These are phyloP conservation scores for Leucoptera coffeella DNA, from an alignment of 2,888 invertebrate species.

Conservation along the genomic window DNA sequence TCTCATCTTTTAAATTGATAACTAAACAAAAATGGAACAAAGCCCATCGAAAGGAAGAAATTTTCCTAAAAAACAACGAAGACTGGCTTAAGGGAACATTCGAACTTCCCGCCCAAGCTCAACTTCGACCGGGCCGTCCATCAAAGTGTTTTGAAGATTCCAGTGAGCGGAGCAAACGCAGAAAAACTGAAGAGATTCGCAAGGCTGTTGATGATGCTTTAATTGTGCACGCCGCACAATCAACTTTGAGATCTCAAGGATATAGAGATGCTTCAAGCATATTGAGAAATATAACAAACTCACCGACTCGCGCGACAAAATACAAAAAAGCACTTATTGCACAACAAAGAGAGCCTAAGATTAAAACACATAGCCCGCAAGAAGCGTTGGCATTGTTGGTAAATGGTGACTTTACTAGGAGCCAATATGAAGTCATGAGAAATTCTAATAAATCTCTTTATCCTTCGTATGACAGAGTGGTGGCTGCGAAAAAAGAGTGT, in stretches of 20 bases:
- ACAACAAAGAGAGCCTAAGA: not conserved
- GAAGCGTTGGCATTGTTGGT: not conserved
- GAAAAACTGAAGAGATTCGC: constrained; percentile 5
- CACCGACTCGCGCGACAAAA: constrained; percentile 1
- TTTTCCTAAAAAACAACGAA: too few species aligned
- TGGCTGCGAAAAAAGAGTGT: constrained; percentile 6
- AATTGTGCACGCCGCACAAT: constrained; percentile 3
- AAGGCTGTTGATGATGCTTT: constrained; percentile 1
- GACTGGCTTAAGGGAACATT: constrained; percentile 6
- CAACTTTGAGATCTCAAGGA: not conserved
- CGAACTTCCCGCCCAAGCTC: constrained; percentile 4
- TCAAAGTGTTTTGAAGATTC: constrained; percentile 1
- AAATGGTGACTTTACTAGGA: constrained; percentile 3
- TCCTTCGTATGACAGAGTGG: not conserved
- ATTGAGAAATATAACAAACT: constrained; percentile 2
- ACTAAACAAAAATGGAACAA: too few species aligned
- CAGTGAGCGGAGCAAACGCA: constrained; percentile 5
- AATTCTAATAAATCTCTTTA: not conserved
- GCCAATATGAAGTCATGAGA: constrained; percentile 7
- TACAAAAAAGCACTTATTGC: constrained; percentile 1
- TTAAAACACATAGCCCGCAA: not conserved
- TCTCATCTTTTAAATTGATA: too few species aligned
- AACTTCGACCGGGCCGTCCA: constrained; percentile 4
- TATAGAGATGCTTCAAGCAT: constrained; percentile 2
- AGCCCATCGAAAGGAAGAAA: too few species aligned